A percentile compares a stretch with the other conserved stretches of the same genome.
Conservation (phyloP, 1,140 invertebrate genomes). For the Drosophila subpulchrella region DNA sequence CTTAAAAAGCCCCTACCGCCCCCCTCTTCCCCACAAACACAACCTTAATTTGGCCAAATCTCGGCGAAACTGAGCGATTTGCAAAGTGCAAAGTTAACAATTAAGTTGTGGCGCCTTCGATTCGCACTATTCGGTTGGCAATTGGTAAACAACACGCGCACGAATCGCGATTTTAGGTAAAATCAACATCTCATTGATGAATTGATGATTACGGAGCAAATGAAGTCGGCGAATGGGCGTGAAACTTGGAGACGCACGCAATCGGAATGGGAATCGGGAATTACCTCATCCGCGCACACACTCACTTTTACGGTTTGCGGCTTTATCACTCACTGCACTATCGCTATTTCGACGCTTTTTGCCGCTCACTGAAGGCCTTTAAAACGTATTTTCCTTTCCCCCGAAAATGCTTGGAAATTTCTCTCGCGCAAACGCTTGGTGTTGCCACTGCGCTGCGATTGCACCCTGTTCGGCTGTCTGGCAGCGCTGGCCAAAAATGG, state of each 20-base stretch:
- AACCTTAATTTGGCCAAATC: slow-evolving; percentile 48
- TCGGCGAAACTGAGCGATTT: slow-evolving; percentile 21
- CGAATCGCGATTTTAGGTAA: slow-evolving; percentile 56
- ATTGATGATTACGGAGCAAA: slow-evolving; percentile 70
- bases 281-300: slow-evolving; percentile 72
- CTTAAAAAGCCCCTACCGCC: slow-evolving; percentile 21
- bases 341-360: slow-evolving; percentile 49
- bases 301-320: slow-evolving; percentile 39
- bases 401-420: slow-evolving; percentile 64
- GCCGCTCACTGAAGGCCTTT: slow-evolving; percentile 41
- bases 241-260: slow-evolving; percentile 74
- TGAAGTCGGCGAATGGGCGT: slow-evolving; percentile 59
- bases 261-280: slow-evolving; percentile 40
- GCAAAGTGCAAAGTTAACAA: background rate
- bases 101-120: slow-evolving; percentile 27
- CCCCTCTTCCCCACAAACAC: slow-evolving; percentile 12
- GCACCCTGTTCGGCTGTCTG: slow-evolving; percentile 21
- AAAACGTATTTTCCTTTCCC: slow-evolving; percentile 64
- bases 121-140: slow-evolving; percentile 44
- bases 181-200: slow-evolving; percentile 66
- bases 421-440: slow-evolving; percentile 64
- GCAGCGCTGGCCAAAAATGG: slow-evolving; percentile 57
- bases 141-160: slow-evolving; percentile 76
- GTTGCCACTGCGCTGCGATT: slow-evolving; percentile 40
- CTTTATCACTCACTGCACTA: slow-evolving; percentile 46